These are phyloP conservation scores for Pentamera pediparva DNA, from an alignment of 53 echinoderm and acorn worm genomes.

Conservation along the genomic window DNA sequence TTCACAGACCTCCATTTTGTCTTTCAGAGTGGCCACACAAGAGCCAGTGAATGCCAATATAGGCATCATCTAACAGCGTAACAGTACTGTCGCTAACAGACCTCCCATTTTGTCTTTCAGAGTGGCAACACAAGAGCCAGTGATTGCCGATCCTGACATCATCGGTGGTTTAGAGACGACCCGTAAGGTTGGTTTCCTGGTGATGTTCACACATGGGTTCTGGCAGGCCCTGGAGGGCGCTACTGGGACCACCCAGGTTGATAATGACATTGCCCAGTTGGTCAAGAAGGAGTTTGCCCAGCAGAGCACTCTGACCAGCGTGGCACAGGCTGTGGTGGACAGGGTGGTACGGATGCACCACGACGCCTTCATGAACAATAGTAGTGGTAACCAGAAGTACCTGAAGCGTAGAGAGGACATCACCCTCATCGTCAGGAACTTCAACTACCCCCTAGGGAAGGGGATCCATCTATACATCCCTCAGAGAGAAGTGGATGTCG, in stretches of 20 bases:
- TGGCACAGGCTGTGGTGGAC: constrained; percentile 89
- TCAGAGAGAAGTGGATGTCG: not conserved
- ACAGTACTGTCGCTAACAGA: not conserved
- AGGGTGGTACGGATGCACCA: constrained; percentile 88
- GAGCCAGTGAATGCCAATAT: too few relatives aligned
- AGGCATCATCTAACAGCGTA: too few relatives aligned
- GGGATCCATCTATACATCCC: constrained; percentile 15
- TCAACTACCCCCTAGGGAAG: constrained; percentile 65
- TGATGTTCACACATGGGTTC: constrained; percentile 88
- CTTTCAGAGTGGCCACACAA: too few relatives aligned
- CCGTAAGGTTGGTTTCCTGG: constrained; percentile 59
- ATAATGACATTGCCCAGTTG: constrained; percentile 77
- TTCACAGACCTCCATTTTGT: not conserved
- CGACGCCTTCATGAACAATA: constrained; percentile 66
- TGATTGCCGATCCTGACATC: constrained; percentile 90
- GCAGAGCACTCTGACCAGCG: constrained; percentile 84
- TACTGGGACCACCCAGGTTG: constrained; percentile 66
- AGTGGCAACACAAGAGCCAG: constrained; percentile 69
- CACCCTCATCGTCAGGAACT: constrained; percentile 80
- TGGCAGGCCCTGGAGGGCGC: constrained; percentile 70
- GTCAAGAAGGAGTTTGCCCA: constrained; percentile 75
- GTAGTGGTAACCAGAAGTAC: constrained; percentile 38
- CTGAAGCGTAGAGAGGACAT: constrained; percentile 87
- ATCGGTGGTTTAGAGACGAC: constrained; percentile 68
- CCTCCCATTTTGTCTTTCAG: not conserved